phyloP scores from a whole-genome alignment of 2,888 invertebrate species.

The Pterostichus madidus region DNA sequence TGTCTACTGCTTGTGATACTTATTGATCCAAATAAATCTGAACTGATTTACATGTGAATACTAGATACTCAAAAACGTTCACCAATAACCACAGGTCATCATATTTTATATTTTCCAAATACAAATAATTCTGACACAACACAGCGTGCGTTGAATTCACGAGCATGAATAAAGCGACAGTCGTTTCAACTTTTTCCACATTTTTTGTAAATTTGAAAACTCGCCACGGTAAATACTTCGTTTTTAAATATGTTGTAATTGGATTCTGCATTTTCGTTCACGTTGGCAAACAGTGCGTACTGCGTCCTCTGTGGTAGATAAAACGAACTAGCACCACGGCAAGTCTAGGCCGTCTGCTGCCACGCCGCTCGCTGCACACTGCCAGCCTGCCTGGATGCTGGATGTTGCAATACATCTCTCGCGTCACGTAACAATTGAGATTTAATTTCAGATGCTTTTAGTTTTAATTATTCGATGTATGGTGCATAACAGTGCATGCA shows the following conservation, averaged over 20 bases:
- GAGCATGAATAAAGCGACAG: not conserved
- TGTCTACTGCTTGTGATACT: no score
- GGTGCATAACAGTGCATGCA: slow-evolving; percentile 27
- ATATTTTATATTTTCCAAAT: not conserved
- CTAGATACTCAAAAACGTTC: no score
- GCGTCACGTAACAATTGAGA: slow-evolving; percentile 63
- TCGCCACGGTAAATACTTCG: slow-evolving; percentile 29
- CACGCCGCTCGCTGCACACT: not conserved
- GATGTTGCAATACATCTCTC: slow-evolving; percentile 52
- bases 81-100: no score
- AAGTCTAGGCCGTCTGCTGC: not conserved
- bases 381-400: not conserved
- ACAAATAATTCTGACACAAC: not conserved
- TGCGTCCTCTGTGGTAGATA: not conserved
- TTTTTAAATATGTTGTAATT: slow-evolving; percentile 52
- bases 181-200: slow-evolving; percentile 14
- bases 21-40: no score
- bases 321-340: not conserved
- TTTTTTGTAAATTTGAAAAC: slow-evolving; percentile 43
- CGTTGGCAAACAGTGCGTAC: not conserved
- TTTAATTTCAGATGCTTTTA: slow-evolving; percentile 65
- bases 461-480: slow-evolving; percentile 63
- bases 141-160: no score
- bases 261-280: slow-evolving; percentile 32
- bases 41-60: no score